Percentiles rank a stretch among this genome's conserved stretches.
These are phyloP conservation scores for Rousettus leschenaultii DNA, from an alignment of 2,113 vertebrate genomes.

Conservation along the genomic window DNA sequence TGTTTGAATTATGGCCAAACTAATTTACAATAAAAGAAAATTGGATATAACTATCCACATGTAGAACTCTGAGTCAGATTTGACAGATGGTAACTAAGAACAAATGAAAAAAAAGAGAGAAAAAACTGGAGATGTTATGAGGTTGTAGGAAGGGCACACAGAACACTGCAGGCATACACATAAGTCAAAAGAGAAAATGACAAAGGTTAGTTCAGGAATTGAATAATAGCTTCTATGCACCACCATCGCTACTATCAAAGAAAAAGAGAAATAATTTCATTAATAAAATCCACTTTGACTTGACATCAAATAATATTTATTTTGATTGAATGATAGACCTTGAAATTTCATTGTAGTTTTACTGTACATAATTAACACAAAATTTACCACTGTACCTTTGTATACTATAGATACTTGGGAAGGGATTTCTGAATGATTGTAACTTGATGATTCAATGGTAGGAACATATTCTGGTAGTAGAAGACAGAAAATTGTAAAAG, in stretches of 20 bases:
- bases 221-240: background rate
- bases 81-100: slow-evolving; percentile 17
- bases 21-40: slow-evolving; percentile 33
- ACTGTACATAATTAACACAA: background rate
- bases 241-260: background rate
- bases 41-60: background rate
- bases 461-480: background rate
- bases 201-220: background rate
- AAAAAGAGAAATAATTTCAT: background rate
- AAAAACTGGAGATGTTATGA: background rate
- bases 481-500: background rate
- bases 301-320: background rate
- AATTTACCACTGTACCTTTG: background rate
- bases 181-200: background rate
- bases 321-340: background rate
- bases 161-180: background rate
- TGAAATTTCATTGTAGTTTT: background rate
- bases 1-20: background rate
- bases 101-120: background rate
- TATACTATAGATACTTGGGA: background rate
- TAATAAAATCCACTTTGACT: background rate
- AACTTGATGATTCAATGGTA: background rate
- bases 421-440: background rate
- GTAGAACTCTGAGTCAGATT: background rate
- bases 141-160: background rate